Evolutionary conservation across 2,797 vertebrate genomes (phyloP).

Genomic region (Rallus crepitans): DNA sequence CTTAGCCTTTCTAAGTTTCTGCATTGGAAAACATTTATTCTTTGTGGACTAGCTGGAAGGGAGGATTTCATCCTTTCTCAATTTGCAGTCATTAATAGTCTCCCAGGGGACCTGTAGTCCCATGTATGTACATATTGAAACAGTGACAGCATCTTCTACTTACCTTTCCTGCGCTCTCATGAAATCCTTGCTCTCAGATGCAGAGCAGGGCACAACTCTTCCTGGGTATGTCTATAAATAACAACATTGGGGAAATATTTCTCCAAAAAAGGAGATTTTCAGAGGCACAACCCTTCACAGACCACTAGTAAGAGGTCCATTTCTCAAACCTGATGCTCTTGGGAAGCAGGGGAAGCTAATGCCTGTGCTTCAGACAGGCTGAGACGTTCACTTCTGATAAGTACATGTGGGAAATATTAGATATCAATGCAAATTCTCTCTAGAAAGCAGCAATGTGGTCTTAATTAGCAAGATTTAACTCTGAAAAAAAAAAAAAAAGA

Average conservation of each 20-base stretch:
- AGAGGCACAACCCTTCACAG: background rate
- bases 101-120: background rate
- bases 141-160: background rate
- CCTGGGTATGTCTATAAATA: background rate
- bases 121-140: background rate
- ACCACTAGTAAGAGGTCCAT: background rate
- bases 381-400: background rate
- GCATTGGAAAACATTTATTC: background rate
- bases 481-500: conserved; percentile 36
- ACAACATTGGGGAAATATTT: background rate
- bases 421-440: background rate
- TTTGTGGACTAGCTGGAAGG: background rate
- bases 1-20: background rate
- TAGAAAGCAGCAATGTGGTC: conserved; percentile 26
- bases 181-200: background rate
- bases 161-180: background rate
- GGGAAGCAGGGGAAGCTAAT: background rate
- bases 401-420: conserved; percentile 9
- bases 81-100: background rate
- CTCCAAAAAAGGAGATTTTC: background rate
- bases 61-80: background rate
- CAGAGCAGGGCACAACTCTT: background rate
- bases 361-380: background rate
- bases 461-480: conserved; percentile 54
- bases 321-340: background rate